A percentile compares a stretch with the other conserved stretches of the same genome.
phyloP scores from a whole-genome alignment of 2,797 vertebrate genomes.

The Nyctibius grandis region DNA sequence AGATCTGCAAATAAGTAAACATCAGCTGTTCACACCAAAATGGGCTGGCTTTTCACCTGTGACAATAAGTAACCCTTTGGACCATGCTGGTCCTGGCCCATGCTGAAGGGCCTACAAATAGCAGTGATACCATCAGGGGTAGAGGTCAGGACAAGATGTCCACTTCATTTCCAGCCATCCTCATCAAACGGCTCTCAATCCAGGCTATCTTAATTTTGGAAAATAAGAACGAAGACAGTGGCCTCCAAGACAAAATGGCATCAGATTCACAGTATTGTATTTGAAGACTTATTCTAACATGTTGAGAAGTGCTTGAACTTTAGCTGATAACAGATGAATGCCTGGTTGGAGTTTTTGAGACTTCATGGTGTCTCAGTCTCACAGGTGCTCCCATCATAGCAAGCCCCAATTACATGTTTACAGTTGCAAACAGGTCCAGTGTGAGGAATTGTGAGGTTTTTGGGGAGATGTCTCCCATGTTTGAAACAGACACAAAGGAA shows the following conservation, averaged over 20 bases:
- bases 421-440: neutral
- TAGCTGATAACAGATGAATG: neutral
- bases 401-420: neutral
- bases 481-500: neutral
- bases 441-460: neutral
- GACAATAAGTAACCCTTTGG: neutral
- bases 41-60: neutral
- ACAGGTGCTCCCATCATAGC: accelerated
- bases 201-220: neutral
- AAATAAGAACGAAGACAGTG: neutral
- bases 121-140: neutral
- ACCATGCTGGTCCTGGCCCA: accelerated
- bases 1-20: neutral
- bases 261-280: neutral
- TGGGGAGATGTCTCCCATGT: accelerated
- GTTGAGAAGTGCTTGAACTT: neutral
- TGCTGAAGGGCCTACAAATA: neutral
- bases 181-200: neutral
- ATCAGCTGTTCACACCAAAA: neutral
- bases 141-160: neutral
- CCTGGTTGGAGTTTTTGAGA: neutral
- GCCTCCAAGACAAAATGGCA: neutral
- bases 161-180: neutral
- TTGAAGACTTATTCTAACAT: neutral
- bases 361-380: neutral